A percentile compares a stretch with the other conserved stretches of the same genome.
Evolutionary conservation across 2,888 invertebrate genomes (phyloP).

Genomic region (Anoplius nigerrimus): DNA sequence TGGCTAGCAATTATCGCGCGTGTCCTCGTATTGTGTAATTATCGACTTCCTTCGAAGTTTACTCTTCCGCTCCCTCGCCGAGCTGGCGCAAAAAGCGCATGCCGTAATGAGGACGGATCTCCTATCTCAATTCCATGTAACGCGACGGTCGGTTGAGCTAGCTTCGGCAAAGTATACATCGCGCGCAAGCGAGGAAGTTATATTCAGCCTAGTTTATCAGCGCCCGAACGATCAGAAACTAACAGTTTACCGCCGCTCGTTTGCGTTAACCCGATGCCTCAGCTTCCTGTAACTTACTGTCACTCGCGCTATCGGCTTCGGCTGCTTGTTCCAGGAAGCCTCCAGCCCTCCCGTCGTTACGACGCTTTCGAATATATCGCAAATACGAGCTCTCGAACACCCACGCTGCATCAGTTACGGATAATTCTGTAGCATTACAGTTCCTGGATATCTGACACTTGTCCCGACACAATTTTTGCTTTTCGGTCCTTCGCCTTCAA

Average conservation of each 20-base stretch:
- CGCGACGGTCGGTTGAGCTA: too few relatives aligned
- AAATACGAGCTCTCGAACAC: background rate
- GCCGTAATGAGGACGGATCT: too few relatives aligned
- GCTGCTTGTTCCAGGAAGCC: background rate
- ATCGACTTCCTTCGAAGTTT: too few relatives aligned
- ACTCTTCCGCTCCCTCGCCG: too few relatives aligned
- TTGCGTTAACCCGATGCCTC: conserved; percentile 40
- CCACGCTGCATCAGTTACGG: background rate
- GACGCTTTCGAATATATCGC: background rate
- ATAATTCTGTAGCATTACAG: background rate
- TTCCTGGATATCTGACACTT: background rate
- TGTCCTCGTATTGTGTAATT: too few relatives aligned
- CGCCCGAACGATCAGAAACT: background rate
- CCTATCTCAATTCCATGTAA: too few relatives aligned
- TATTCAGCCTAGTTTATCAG: conserved; percentile 16
- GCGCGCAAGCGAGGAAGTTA: too few relatives aligned
- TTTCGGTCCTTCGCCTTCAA: too few relatives aligned
- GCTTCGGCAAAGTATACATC: too few relatives aligned
- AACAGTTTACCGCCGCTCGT: conserved; percentile 37
- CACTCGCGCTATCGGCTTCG: conserved; percentile 30
- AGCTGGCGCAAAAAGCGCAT: too few relatives aligned
- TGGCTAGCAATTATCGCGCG: too few relatives aligned
- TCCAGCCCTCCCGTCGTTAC: background rate
- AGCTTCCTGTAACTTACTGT: conserved; percentile 28
- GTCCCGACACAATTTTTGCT: too few relatives aligned